Evolutionary conservation across 2,797 vertebrate genomes (phyloP), one percentile per base, ranked within the genome.

Genomic region (Coreius guichenoti): DNA sequence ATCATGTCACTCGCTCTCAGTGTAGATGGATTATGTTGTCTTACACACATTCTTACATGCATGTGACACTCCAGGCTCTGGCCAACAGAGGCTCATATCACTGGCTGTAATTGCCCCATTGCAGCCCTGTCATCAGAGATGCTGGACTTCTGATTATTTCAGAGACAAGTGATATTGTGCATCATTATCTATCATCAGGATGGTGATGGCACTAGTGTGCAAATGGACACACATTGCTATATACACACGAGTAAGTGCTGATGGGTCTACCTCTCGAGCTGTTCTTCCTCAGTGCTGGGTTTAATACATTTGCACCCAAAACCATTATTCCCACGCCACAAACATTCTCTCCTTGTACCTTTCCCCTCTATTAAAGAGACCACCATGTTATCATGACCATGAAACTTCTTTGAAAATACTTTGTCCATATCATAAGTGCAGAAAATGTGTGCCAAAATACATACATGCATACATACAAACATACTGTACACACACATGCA

Each of bases 131-230:
- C 86, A 86, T 85, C 78, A 89, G 80, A 73, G 75, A 65, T 2
- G 17, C 23, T 19, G 19, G 21, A 31, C 63, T 82, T 84, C 68
- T 78, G 43, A 86, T 86, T 83, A 21, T 82, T 89, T 82, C 72
- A n/a, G 21, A 72, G 68, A 86, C 77, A 82, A 86, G 85, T 82
- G 83, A 75, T 72, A 87, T 89, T 86, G 87, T 56, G 69, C 47
- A 43, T 86, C 83, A 87, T 89, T 88, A 90, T 90, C 85, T 33
- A 70, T 89, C 86, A 88, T 89, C 82, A 89, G 72, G 29, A 81
- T 81, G 47, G 84, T 81, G 74, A 78, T 82, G 45, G 49, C 36
- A 49, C 43, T 81, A 75, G 49, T 67, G 45, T 75, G 51, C 29
- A 13, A 21, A 81, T 78, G 43, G 73, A 83, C 65, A 63, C 31